These are phyloP conservation scores for Sus scrofa DNA, from an alignment of 2,113 vertebrate species.

Conservation along the genomic window T2T-Sscrofa CM000812.6:112928501-112929000, in stretches of 20 bases:
- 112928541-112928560: neutral
- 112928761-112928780: neutral
- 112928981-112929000: neutral
- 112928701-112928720: neutral
- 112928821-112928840: neutral
- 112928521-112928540: neutral
- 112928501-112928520: neutral
- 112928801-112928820: neutral
- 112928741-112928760: neutral
- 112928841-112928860: neutral
- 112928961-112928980: neutral
- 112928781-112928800: neutral
- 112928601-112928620: neutral
- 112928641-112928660: neutral
- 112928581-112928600: neutral
- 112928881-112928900: slow-evolving; percentile 34
- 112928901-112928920: neutral
- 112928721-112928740: neutral
- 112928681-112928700: neutral
- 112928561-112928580: slow-evolving; percentile 8
- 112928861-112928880: neutral
- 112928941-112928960: neutral
- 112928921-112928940: neutral
- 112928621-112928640: slow-evolving; percentile 1
- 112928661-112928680: neutral